Evolutionary conservation across 2,888 invertebrate species (phyloP), one percentile per base, ranked within the genome.

Genomic region (Halictus quadricinctus): DNA sequence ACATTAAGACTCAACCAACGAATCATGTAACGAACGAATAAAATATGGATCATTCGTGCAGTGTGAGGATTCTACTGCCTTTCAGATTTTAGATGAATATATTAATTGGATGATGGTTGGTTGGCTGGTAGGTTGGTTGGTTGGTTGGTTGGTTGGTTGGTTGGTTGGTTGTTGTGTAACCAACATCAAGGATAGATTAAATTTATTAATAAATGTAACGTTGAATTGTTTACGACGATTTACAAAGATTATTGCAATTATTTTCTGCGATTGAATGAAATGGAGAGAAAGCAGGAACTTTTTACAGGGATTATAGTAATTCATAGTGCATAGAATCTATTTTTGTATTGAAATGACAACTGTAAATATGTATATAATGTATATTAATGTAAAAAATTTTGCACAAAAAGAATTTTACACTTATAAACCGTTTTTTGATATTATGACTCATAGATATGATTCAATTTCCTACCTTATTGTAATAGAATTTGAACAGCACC

Each of bases 301-400:
- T 90, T 88, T 89, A 89, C 88, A 88, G 87, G 84, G 89, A 90
- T 89, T 90, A 85, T 88, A 72, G 66, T 76, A 81, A 72, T 72
- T 84, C 74, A 43, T 79, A 85, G 79, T 85, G 77, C 36, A 66
- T 75, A 88, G 76, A 82, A 84, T 89, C 79, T 94, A 94, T 94
- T 94, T 94, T 92, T 94, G 84, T 94, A 93, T 91, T 48, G 72
- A 90, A 83, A 29, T 0, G 48, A 66, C 29, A 75, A 86, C 75
- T 92, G 91, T 90, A 88, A 88, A 90, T 89, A 86, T 94, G 93
- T 93, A 93, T 79, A 94, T 93, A 93, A 72, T 94, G 93, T 94
- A 94, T 88, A 94, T 92, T 90, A 89, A 88, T 92, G 93, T 94
- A 93, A 91, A 92, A 86, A 91, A 66, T 91, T 93, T 92, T 93